Conservation (phyloP, 2,888 invertebrate species). For the Apodemia hepburni region DNA sequence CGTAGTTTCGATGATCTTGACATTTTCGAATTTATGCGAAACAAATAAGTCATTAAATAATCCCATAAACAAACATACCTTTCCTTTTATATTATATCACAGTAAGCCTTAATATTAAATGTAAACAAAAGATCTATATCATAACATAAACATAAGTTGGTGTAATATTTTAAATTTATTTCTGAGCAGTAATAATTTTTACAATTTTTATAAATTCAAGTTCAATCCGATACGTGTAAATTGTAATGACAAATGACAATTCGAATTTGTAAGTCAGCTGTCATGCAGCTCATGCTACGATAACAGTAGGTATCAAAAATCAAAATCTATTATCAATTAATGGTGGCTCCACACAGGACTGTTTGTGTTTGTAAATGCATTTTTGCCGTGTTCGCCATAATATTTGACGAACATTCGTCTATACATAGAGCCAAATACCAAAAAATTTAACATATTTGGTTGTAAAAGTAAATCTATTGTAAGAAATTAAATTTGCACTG, state of each 20-base stretch:
- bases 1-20: conserved; percentile 26
- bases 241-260: conserved; percentile 9
- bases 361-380: too few species aligned
- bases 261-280: background rate
- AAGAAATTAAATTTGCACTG: too few species aligned
- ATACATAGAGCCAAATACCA: too few species aligned
- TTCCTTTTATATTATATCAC: conserved; percentile 25
- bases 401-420: too few species aligned
- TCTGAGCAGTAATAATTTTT: background rate
- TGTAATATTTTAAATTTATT: conserved; percentile 4
- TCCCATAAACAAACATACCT: conserved; percentile 23
- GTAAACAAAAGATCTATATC: conserved; percentile 28
- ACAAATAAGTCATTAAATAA: conserved; percentile 17
- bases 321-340: too few species aligned
- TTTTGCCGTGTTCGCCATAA: too few species aligned
- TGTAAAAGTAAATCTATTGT: too few species aligned
- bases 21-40: conserved; percentile 21
- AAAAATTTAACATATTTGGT: too few species aligned
- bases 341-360: too few species aligned
- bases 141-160: conserved; percentile 27
- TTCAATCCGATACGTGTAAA: background rate
- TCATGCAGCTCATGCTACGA: too few species aligned
- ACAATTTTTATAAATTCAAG: background rate
- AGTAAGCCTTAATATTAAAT: conserved; percentile 27
- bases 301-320: too few species aligned